Conservation (phyloP, 23 tunicate genomes). For the Trididemnum nubilum region DNA sequence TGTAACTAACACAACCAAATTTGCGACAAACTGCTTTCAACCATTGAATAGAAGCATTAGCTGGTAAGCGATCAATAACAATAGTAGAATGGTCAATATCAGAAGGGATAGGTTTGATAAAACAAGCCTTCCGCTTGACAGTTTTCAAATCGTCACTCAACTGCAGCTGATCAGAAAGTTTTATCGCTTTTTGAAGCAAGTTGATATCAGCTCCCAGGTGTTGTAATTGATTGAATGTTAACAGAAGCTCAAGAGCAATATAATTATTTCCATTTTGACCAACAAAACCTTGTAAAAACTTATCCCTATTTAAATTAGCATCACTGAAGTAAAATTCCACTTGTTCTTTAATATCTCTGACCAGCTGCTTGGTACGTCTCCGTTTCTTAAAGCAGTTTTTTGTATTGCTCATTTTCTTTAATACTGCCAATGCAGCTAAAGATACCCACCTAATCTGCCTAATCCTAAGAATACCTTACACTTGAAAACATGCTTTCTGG, state of each 20-base stretch:
- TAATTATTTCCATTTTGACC: constrained; percentile 37
- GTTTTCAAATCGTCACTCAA: constrained; percentile 6
- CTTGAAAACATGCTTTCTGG: too few relatives aligned
- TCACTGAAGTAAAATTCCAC: constrained; percentile 51
- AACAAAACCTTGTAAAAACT: neutral
- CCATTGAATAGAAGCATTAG: constrained; percentile 62
- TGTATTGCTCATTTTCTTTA: too few relatives aligned
- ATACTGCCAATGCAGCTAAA: too few relatives aligned
- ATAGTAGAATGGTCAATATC: constrained; percentile 23
- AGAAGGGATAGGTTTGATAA: neutral
- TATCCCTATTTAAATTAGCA: constrained; percentile 39
- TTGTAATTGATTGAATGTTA: constrained; percentile 29
- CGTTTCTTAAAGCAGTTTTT: too few relatives aligned
- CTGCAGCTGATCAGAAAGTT: neutral
- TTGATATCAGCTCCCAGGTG: constrained; percentile 2
- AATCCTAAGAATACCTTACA: too few relatives aligned
- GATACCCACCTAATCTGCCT: too few relatives aligned
- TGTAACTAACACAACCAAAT: constrained; percentile 51
- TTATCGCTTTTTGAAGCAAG: constrained; percentile 9
- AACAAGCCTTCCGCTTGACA: neutral
- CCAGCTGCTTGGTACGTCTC: constrained; percentile 8
- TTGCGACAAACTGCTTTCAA: constrained; percentile 61
- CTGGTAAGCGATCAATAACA: constrained; percentile 55
- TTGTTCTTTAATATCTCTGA: constrained; percentile 29
- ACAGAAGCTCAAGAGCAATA: constrained; percentile 12